phyloP scores from a whole-genome alignment of 2,888 invertebrate species.

The Drosophila birchii region DNA sequence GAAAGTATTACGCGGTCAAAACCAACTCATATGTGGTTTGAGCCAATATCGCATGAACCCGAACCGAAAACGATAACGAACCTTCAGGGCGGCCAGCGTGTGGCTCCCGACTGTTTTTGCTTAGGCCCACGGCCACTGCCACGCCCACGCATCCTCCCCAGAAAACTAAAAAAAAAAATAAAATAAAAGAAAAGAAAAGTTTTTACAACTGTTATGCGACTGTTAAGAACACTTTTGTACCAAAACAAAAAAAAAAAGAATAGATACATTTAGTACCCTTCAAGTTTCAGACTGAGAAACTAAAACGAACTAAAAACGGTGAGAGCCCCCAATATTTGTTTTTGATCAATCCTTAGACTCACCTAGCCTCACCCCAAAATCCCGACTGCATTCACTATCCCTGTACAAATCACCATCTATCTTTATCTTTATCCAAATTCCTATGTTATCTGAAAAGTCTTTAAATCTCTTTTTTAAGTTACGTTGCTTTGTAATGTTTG shows the following conservation, averaged over 20 bases:
- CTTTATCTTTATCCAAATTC: neutral
- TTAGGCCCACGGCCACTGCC: slow-evolving; percentile 53
- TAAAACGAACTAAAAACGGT: slow-evolving; percentile 59
- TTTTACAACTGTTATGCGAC: slow-evolving; percentile 53
- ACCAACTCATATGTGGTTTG: slow-evolving; percentile 79
- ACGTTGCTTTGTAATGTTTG: slow-evolving; percentile 38
- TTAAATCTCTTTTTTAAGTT: slow-evolving; percentile 1
- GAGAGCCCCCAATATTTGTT: slow-evolving; percentile 51
- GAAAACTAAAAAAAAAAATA: slow-evolving; percentile 4
- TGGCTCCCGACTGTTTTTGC: slow-evolving; percentile 61
- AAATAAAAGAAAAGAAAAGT: slow-evolving; percentile 30
- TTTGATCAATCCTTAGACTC: slow-evolving; percentile 19
- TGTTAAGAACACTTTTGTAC: slow-evolving; percentile 64
- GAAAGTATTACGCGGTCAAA: slow-evolving; percentile 83
- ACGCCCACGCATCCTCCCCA: slow-evolving; percentile 46
- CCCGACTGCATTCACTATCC: slow-evolving; percentile 8
- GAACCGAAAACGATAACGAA: slow-evolving; percentile 29
- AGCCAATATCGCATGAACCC: slow-evolving; percentile 51
- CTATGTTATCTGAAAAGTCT: neutral
- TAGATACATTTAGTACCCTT: slow-evolving; percentile 48
- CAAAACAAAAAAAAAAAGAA: slow-evolving; percentile 11
- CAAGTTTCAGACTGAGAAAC: slow-evolving; percentile 52
- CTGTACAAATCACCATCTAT: slow-evolving; percentile 28
- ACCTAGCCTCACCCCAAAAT: slow-evolving; percentile 42
- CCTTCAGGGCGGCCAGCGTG: slow-evolving; percentile 43